Conservation (phyloP, 2,113 vertebrate genomes). For the Antigone vipio region DNA sequence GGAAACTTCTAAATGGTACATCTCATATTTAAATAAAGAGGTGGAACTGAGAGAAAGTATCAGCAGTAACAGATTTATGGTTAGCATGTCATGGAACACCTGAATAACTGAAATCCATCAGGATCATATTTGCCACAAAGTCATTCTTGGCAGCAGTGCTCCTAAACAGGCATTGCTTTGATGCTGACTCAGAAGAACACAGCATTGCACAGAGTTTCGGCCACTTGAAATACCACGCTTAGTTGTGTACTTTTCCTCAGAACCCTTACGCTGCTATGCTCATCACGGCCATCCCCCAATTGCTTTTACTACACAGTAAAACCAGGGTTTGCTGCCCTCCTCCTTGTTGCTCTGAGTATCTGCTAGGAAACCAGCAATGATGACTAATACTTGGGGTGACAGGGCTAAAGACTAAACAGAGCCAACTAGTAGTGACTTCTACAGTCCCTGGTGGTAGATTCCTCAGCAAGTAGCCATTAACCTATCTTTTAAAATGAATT, state of each 20-base stretch:
- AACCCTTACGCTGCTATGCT: neutral
- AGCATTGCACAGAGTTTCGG: neutral
- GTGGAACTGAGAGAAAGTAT: neutral
- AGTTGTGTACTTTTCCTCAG: neutral
- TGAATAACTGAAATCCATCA: neutral
- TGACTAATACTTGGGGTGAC: neutral
- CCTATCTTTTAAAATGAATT: neutral
- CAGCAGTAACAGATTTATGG: neutral
- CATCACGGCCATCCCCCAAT: neutral
- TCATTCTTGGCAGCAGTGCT: neutral
- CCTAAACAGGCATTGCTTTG: neutral
- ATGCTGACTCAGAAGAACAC: neutral
- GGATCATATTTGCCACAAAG: neutral
- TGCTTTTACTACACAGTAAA: neutral
- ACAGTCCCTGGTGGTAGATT: neutral
- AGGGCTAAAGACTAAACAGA: neutral
- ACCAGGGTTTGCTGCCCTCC: fast-evolving
- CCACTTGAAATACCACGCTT: neutral
- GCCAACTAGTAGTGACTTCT: neutral
- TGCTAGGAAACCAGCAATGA: neutral
- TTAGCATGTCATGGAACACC: neutral
- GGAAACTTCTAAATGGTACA: neutral
- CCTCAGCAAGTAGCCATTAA: too few species aligned
- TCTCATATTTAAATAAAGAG: neutral
- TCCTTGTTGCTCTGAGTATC: neutral